A percentile compares a stretch with the other conserved stretches of the same genome.
Conservation (phyloP, 2,113 vertebrate species). For the Regulus satrapa region DNA sequence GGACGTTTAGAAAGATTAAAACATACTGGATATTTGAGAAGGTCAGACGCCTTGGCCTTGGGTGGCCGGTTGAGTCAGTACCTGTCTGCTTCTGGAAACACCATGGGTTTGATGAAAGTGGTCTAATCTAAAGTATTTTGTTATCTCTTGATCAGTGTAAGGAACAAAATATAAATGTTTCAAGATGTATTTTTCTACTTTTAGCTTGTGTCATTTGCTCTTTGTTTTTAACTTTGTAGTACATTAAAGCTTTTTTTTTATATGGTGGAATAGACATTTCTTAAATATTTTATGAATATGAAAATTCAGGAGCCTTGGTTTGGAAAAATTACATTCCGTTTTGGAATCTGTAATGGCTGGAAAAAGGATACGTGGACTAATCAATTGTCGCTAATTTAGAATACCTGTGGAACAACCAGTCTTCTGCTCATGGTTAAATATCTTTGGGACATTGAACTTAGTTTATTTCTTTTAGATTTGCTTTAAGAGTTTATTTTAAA, state of each 20-base stretch:
- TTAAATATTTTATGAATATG: conserved; percentile 23
- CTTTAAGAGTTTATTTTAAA: conserved; percentile 46
- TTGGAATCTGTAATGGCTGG: background rate
- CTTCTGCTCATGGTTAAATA: conserved; percentile 27
- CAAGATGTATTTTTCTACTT: conserved; percentile 72
- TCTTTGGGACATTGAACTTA: conserved; percentile 41
- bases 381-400: background rate
- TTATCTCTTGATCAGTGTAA: conserved; percentile 51
- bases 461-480: conserved; percentile 49
- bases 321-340: conserved; percentile 8
- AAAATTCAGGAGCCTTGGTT: conserved; percentile 9
- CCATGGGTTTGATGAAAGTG: conserved; percentile 10
- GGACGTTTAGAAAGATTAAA: background rate
- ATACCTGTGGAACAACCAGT: conserved; percentile 54
- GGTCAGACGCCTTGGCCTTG: background rate
- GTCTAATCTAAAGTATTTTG: conserved; percentile 48
- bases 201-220: conserved; percentile 62
- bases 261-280: conserved; percentile 70
- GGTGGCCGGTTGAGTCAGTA: background rate
- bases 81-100: conserved; percentile 41
- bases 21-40: background rate
- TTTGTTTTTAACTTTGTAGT: conserved; percentile 64
- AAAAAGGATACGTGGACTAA: background rate
- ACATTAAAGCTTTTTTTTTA: conserved; percentile 72
- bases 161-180: conserved; percentile 50